These are phyloP conservation scores for Chaetogeoica ovagalla DNA, from an alignment of 2,888 invertebrate genomes.

Conservation along the genomic window DNA sequence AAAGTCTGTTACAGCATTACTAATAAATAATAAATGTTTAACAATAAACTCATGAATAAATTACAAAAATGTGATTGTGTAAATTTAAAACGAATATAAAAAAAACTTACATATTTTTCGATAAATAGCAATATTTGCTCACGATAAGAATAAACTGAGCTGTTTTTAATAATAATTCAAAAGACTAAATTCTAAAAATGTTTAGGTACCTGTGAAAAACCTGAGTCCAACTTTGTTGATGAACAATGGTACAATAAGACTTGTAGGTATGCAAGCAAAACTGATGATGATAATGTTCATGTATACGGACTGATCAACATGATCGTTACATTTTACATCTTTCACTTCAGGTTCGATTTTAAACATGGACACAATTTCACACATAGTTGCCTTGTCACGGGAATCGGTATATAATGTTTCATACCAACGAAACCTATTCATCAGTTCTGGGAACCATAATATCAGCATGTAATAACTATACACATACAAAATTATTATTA, in stretches of 20 bases:
- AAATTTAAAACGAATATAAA: no score
- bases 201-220: slow-evolving; percentile 72
- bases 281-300: slow-evolving; percentile 78
- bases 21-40: no score
- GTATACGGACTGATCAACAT: slow-evolving; percentile 69
- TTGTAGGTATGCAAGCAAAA: slow-evolving; percentile 77
- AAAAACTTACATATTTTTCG: no score
- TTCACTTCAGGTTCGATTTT: not conserved
- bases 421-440: slow-evolving; percentile 79
- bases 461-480: slow-evolving; percentile 84
- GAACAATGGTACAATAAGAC: slow-evolving; percentile 76
- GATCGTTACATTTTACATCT: slow-evolving; percentile 49
- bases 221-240: slow-evolving; percentile 79
- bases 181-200: not conserved
- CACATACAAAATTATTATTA: not conserved
- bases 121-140: no score
- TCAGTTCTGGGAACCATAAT: slow-evolving; percentile 90
- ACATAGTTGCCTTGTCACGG: slow-evolving; percentile 69
- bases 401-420: slow-evolving; percentile 68
- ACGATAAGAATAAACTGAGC: no score
- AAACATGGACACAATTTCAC: slow-evolving; percentile 70
- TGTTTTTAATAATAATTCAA: not conserved
- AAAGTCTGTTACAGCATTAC: no score
- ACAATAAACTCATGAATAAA: no score
- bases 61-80: no score